Evolutionary conservation across 1,140 invertebrate genomes (phyloP), one percentile per base, ranked within the genome.

Genomic region (Chrysoperla carnea): DNA sequence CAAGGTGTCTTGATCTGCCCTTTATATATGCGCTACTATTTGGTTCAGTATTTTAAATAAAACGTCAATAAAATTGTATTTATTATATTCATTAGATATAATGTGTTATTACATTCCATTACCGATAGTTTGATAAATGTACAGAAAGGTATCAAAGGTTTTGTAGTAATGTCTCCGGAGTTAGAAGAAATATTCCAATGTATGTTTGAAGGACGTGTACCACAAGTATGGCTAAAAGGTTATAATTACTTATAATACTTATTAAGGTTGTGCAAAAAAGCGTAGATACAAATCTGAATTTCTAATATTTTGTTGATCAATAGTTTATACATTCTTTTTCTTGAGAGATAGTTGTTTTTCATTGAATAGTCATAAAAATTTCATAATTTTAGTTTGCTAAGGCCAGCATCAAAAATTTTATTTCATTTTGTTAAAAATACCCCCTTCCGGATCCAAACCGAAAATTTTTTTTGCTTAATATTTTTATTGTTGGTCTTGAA

Each of bases 121-220:
- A 58, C 59, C 29, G 45, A 48, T 6, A 76, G 72, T 31, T 57
- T 84, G 15, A 53, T 69, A 47, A 77, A 85, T 37, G 59, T 89
- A 11, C 73, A 79, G 49, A 78, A 75, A 45, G 82, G 78, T 6
- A 87, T 90, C 39, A 72, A 78, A 55, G 86, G 86, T 15, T 59
- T 86, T 36, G 76, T 87, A 8, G 73, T 89, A 2, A 89, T 92
- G 84, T 85, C 83, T 2, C 62, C 75, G 1, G 78, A 83, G 48
- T 58, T 90, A 33, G 85, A 92, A 55, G 75, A 78, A 31, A 81
- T 87, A 52, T 89, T 84, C 58, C 61, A 61, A 4, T 84, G 78
- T 50, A 77, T 90, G 35, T 77, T 72, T 53, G 83, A 88, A 48
- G 83, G 79, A 6, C 62, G 71, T 46, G 84, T 90, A 1, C 86